A percentile compares a stretch with the other conserved stretches of the same genome.
Conservation (phyloP, 1,140 invertebrate genomes). For the Pogonomyrmex barbatus region DNA sequence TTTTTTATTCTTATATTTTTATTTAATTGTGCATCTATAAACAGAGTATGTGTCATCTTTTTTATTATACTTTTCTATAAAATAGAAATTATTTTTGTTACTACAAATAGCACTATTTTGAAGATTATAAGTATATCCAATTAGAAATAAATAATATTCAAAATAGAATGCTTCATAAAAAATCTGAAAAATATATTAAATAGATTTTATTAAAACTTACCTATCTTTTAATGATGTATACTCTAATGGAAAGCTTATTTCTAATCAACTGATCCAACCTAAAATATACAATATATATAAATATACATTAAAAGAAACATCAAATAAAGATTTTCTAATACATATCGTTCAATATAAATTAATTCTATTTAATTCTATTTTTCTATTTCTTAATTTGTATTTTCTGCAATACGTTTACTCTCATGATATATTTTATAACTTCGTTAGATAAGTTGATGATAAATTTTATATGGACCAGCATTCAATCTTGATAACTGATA, state of each 20-base stretch:
- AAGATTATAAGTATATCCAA: conserved; percentile 12
- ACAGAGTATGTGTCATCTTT: background rate
- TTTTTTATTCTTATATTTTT: background rate
- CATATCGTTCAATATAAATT: background rate
- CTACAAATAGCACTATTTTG: background rate
- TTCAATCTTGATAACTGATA: background rate
- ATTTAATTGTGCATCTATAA: background rate
- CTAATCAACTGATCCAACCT: conserved; percentile 36
- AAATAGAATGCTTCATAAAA: conserved; percentile 4
- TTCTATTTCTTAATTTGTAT: background rate
- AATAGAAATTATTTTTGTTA: conserved; percentile 63
- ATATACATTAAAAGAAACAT: background rate
- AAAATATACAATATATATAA: conserved; percentile 32
- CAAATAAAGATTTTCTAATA: too few relatives aligned
- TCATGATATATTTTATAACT: background rate
- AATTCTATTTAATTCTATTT: background rate
- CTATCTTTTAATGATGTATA: conserved; percentile 44
- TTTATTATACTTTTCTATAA: conserved; percentile 62
- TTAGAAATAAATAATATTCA: conserved; percentile 7
- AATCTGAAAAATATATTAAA: background rate
- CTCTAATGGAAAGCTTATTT: conserved; percentile 30
- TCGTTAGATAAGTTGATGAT: background rate
- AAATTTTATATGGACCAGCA: background rate
- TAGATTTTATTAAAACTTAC: conserved; percentile 32
- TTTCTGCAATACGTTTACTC: background rate